Evolutionary conservation across 2,797 vertebrate species (phyloP).

Genomic region (Danio aesculapii): DNA sequence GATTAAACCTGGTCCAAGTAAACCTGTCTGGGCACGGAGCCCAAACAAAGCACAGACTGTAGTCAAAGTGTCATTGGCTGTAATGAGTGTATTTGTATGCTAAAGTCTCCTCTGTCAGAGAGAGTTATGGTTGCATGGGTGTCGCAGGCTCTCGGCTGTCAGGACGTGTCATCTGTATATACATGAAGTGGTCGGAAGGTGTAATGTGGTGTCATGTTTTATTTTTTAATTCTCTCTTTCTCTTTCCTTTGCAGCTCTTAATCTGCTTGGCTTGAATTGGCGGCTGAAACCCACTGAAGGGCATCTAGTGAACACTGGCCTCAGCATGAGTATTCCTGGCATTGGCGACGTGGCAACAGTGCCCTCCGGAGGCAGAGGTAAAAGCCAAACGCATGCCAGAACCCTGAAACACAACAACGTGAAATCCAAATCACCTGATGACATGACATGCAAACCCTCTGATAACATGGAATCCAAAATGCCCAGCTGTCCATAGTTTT

Average conservation of each 20-base stretch:
- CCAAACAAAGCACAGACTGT: slow-evolving; percentile 46
- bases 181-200: slow-evolving; percentile 50
- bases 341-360: slow-evolving; percentile 90
- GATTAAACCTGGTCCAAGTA: slow-evolving; percentile 53
- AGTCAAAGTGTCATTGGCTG: slow-evolving; percentile 48
- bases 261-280: slow-evolving; percentile 95
- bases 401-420: not conserved
- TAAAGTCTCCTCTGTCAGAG: slow-evolving; percentile 45
- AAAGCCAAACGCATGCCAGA: slow-evolving; percentile 58
- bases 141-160: slow-evolving; percentile 53
- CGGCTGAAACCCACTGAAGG: slow-evolving; percentile 93
- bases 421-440: slow-evolving; percentile 14
- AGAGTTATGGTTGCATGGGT: slow-evolving; percentile 37
- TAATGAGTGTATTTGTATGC: slow-evolving; percentile 52
- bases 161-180: slow-evolving; percentile 49
- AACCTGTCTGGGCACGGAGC: slow-evolving; percentile 50
- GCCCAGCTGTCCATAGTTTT: not conserved
- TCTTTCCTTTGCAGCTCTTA: slow-evolving; percentile 79
- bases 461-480: not conserved
- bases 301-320: slow-evolving; percentile 92
- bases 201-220: slow-evolving; percentile 54
- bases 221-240: slow-evolving; percentile 46
- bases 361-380: slow-evolving; percentile 98
- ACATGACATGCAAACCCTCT: not conserved
- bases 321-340: slow-evolving; percentile 86